phyloP scores from a whole-genome alignment of 1,140 invertebrate species.

The Nebria ingens region DNA sequence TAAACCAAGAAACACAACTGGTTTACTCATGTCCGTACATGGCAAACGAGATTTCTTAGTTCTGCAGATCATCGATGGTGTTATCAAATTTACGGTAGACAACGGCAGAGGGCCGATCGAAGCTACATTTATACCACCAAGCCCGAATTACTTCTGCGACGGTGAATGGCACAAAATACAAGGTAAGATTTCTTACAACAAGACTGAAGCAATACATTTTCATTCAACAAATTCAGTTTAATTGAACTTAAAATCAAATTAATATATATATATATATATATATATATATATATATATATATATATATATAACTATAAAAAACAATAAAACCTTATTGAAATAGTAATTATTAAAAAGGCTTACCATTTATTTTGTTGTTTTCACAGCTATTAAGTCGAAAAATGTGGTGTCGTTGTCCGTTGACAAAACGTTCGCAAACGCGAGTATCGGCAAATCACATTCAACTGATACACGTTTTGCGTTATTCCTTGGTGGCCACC shows the following conservation, averaged over 20 bases:
- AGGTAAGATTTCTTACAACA: slow-evolving; percentile 43
- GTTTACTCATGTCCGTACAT: slow-evolving; percentile 72
- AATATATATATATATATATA: slow-evolving; percentile 12
- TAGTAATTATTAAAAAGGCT: not conserved
- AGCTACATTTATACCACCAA: slow-evolving; percentile 57
- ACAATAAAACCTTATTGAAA: too few relatives aligned
- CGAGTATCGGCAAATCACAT: slow-evolving; percentile 53
- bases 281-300: too few relatives aligned
- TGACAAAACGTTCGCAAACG: slow-evolving; percentile 56
- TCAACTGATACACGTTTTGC: slow-evolving; percentile 73
- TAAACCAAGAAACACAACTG: slow-evolving; percentile 72
- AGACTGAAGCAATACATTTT: not conserved
- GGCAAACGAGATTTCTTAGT: slow-evolving; percentile 72
- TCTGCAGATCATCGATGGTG: slow-evolving; percentile 79
- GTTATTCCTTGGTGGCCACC: slow-evolving; percentile 83
- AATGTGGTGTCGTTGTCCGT: slow-evolving; percentile 73
- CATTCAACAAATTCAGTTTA: slow-evolving; percentile 25
- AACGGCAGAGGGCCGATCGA: slow-evolving; percentile 72
- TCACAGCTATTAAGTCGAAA: slow-evolving; percentile 71
- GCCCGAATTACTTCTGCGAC: slow-evolving; percentile 72
- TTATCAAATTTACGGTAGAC: slow-evolving; percentile 70
- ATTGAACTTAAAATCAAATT: slow-evolving; percentile 2
- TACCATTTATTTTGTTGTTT: slow-evolving; percentile 12
- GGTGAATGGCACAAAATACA: slow-evolving; percentile 87
- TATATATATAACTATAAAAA: too few relatives aligned